phyloP scores from a whole-genome alignment of 2,113 vertebrate genomes.

The Caranx melampygus region DNA sequence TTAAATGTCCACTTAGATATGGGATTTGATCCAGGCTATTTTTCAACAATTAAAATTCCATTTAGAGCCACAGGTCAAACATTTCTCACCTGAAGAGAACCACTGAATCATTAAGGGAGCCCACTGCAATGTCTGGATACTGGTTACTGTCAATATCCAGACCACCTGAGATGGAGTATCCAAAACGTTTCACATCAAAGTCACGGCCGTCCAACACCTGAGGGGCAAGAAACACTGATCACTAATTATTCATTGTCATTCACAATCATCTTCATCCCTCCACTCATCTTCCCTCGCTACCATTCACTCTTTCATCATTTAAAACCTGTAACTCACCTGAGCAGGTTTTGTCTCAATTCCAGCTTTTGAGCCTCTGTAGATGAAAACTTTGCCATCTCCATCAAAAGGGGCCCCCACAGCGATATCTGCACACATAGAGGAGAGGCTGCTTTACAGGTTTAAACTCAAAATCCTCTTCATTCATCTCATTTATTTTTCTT shows the following conservation, averaged over 20 bases:
- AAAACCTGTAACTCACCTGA: conserved; percentile 82
- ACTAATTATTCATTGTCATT: background rate
- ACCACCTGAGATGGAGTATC: conserved; percentile 92
- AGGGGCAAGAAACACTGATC: background rate
- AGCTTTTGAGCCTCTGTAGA: conserved; percentile 89
- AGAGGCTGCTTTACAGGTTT: background rate
- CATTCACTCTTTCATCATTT: background rate
- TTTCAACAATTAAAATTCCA: background rate
- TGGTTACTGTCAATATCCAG: conserved; percentile 92
- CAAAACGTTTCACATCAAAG: conserved; percentile 88
- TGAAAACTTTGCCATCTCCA: conserved; percentile 93
- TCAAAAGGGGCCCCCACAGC: conserved; percentile 94
- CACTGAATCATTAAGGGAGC: conserved; percentile 89
- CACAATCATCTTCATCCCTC: background rate
- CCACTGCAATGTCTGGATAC: conserved; percentile 92
- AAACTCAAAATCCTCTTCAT: background rate
- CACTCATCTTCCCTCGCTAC: rapidly evolving
- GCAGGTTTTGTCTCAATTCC: conserved; percentile 89
- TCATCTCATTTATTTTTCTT: background rate
- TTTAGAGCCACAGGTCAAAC: background rate
- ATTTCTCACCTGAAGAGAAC: conserved; percentile 89
- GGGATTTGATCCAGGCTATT: background rate
- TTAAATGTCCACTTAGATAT: background rate
- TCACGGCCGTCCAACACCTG: conserved; percentile 92
- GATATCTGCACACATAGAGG: conserved; percentile 80